Conservation (phyloP, 2,113 vertebrate species). For the Chiloscyllium plagiosum region DNA sequence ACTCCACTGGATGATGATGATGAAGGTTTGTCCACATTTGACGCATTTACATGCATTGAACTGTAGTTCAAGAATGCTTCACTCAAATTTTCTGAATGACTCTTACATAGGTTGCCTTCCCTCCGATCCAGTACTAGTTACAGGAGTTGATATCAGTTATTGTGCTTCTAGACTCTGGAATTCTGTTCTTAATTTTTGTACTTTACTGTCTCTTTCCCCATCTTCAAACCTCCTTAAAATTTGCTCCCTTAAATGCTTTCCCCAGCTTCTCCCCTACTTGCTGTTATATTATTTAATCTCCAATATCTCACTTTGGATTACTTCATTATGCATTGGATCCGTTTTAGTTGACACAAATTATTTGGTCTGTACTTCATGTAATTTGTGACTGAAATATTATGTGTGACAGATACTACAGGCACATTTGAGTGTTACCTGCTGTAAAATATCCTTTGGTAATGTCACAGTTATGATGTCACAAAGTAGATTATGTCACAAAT, state of each 20-base stretch:
- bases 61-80: neutral
- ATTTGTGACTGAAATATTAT: neutral
- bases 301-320: neutral
- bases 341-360: neutral
- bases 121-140: neutral
- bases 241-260: neutral
- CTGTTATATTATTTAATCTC: neutral
- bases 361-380: neutral
- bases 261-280: neutral
- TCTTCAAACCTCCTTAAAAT: neutral
- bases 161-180: neutral
- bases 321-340: neutral
- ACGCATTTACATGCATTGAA: neutral
- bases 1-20: conserved; percentile 85
- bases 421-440: neutral
- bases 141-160: neutral
- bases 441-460: neutral
- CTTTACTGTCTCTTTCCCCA: neutral
- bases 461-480: neutral
- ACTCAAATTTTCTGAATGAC: neutral
- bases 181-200: neutral
- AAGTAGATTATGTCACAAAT: neutral
- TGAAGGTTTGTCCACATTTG: conserved; percentile 68
- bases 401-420: neutral
- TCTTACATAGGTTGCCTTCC: neutral